Evolutionary conservation across 2,113 vertebrate genomes (phyloP), one percentile per base, ranked within the genome.

Genomic region (Scomber scombrus): DNA sequence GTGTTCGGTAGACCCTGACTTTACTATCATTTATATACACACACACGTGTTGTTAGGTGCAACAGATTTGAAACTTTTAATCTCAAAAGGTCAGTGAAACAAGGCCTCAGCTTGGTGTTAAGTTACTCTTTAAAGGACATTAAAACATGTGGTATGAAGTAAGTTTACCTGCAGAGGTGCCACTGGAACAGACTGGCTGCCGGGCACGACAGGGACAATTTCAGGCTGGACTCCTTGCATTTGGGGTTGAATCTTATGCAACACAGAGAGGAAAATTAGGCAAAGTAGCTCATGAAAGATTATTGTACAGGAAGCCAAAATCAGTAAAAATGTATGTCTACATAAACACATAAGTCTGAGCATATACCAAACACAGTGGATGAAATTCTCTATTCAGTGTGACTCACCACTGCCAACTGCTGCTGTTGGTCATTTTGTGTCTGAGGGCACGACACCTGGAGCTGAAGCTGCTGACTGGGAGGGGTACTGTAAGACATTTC

Each of bases 351-450:
- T 51, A 7, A 21, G 40, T 56, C 0, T 31, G 7, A 3, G 6
- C 26, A 63, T 13, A 70, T 18, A 9, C 14, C 5, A 63, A 0
- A 5, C 5, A 74, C 19, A 45, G 4, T 52, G 19, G 13, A 66
- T 29, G 12, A 14, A 9, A 19, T 47, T 31, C 5, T 1, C 2
- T 78, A 63, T 81, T 70, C 10, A 64, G 34, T 40, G 40, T 14
- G n/a, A 89, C 91, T 91, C 64, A 93, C 90, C 87, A 47, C 23
- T 70, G 86, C 61, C 65, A 90, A 14, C 75, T 88, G 92, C 64
- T 90, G 91, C 72, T 91, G 92, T 18, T 80, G 90, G 58, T 93
- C 91, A 67, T 61, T 88, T 63, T 90, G 91, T 66, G 71, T 85
- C 89, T 91, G 70, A 10, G 76, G 45, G 62, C 74, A 71, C 5